A percentile compares a stretch with the other conserved stretches of the same genome.
Conservation (phyloP, 2,797 vertebrate species). For the Spondyliosoma cantharus region DNA sequence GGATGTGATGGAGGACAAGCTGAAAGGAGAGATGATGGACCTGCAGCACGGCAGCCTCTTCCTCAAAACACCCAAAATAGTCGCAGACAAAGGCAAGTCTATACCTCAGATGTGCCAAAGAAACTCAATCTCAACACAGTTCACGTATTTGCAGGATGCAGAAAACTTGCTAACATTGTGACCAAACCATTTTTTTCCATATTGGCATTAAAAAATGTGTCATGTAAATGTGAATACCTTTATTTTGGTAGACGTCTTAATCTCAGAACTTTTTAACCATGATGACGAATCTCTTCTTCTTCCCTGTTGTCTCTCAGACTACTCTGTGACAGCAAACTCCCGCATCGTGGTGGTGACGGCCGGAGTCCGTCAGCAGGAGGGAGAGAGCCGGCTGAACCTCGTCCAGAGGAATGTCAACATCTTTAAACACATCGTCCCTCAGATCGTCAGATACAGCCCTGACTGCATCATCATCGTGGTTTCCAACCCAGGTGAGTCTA, state of each 20-base stretch:
- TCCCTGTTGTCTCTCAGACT: slow-evolving; percentile 82
- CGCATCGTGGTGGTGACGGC: slow-evolving; percentile 95
- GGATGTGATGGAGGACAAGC: slow-evolving; percentile 95
- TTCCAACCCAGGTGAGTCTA: slow-evolving; percentile 92
- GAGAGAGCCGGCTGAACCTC: slow-evolving; percentile 94
- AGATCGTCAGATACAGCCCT: slow-evolving; percentile 92
- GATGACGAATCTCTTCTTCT: not conserved
- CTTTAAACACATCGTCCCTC: slow-evolving; percentile 95
- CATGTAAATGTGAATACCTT: not conserved
- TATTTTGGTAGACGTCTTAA: not conserved
- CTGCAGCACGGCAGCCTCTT: slow-evolving; percentile 95
- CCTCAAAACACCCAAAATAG: slow-evolving; percentile 92
- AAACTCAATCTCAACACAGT: not conserved
- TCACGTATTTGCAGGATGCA: not conserved
- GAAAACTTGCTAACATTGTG: not conserved
- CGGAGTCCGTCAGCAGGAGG: slow-evolving; percentile 96
- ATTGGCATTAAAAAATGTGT: not conserved
- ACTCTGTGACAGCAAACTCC: slow-evolving; percentile 92
- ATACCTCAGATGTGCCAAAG: not conserved
- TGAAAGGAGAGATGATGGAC: slow-evolving; percentile 98
- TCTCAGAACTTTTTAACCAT: not conserved
- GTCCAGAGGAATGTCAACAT: slow-evolving; percentile 97
- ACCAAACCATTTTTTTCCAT: not conserved
- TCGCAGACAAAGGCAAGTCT: slow-evolving; percentile 89
- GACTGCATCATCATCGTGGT: slow-evolving; percentile 94